Evolutionary conservation across 2,797 vertebrate species (phyloP).

Genomic region (Muscicapa comitata): DNA sequence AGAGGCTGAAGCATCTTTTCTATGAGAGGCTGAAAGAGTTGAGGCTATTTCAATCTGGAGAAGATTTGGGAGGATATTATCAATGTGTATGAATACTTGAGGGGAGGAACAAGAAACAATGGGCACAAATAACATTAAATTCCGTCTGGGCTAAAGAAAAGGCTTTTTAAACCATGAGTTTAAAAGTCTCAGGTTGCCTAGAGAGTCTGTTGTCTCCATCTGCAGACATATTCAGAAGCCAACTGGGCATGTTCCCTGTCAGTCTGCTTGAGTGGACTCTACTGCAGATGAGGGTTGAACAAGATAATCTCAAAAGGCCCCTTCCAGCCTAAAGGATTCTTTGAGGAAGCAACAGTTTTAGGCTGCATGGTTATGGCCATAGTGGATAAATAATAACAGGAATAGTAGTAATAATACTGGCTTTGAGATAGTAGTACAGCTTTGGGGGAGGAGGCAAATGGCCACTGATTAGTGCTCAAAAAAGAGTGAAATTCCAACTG

Average conservation of each 20-base stretch:
- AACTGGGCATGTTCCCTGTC: rapidly evolving
- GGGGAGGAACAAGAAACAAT: background rate
- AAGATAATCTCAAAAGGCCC: background rate
- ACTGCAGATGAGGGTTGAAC: background rate
- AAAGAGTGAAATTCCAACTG: background rate
- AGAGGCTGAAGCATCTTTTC: background rate
- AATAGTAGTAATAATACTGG: background rate
- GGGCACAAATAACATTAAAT: background rate
- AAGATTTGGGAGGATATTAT: background rate
- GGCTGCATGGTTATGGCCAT: background rate
- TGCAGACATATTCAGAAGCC: background rate
- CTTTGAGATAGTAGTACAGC: background rate
- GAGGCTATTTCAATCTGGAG: background rate
- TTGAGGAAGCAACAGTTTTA: background rate
- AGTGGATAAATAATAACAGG: background rate
- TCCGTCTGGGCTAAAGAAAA: background rate
- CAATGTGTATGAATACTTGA: background rate
- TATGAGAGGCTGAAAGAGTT: background rate
- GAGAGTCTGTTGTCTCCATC: background rate
- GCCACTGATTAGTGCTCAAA: background rate
- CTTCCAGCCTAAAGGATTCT: background rate
- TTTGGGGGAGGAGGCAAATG: background rate
- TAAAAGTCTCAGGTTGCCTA: background rate
- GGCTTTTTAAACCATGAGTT: background rate
- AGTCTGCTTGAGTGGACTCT: background rate